Conservation (phyloP, 2,113 vertebrate genomes). For the Ochotona princeps region DNA sequence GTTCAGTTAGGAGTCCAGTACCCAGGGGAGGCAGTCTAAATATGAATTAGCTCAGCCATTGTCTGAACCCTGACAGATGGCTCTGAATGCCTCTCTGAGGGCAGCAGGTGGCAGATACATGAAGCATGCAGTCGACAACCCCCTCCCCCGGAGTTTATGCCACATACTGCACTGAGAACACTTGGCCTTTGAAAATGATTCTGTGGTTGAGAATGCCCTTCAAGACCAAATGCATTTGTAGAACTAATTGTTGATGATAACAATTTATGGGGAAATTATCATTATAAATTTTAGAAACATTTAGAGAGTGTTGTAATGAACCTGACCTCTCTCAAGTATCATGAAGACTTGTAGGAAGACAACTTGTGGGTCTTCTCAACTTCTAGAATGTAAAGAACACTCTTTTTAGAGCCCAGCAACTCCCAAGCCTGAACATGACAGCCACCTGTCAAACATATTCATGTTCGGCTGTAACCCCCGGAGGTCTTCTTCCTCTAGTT, state of each 20-base stretch:
- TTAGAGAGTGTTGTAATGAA: neutral
- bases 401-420: neutral
- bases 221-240: neutral
- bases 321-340: neutral
- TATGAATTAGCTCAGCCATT: neutral
- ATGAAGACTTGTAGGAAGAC: neutral
- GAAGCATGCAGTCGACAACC: neutral
- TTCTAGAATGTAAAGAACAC: too few relatives aligned
- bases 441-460: neutral
- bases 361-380: too few relatives aligned
- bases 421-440: neutral
- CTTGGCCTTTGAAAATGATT: neutral
- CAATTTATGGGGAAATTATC: neutral
- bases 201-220: neutral
- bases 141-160: neutral
- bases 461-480: neutral
- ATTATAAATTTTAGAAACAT: neutral
- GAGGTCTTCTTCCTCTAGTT: neutral
- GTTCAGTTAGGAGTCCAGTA: neutral
- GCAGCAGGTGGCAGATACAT: too few relatives aligned
- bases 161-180: neutral
- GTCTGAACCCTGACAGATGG: neutral
- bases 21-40: too few relatives aligned
- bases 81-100: neutral
- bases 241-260: neutral